phyloP scores from a whole-genome alignment of 2,113 vertebrate species.

The Alligator sinensis region DNA sequence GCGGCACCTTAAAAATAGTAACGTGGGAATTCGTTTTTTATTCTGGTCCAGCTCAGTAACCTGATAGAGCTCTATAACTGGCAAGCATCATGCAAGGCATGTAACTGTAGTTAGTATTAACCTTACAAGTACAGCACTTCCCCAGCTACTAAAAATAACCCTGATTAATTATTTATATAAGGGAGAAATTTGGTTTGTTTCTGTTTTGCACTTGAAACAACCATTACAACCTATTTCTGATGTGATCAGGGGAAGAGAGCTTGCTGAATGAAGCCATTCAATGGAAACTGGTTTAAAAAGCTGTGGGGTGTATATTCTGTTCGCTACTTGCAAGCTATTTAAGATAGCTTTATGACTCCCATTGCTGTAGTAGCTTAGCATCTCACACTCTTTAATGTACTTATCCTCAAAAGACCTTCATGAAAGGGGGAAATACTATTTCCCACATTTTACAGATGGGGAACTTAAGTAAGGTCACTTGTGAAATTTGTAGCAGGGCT shows the following conservation, averaged over 20 bases:
- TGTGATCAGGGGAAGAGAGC: neutral
- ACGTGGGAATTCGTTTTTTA: conserved; percentile 31
- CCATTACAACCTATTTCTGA: neutral
- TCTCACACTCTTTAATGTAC: neutral
- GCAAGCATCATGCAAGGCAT: conserved; percentile 37
- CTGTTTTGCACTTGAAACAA: neutral
- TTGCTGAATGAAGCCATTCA: neutral
- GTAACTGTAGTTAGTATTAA: neutral
- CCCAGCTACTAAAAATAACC: conserved; percentile 62
- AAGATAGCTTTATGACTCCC: accelerated
- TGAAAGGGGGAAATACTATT: neutral
- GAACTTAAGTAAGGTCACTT: neutral
- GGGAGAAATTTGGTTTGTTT: accelerated
- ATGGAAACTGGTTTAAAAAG: neutral
- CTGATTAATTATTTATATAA: neutral
- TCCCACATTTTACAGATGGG: neutral
- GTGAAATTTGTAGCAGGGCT: neutral
- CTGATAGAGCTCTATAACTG: conserved; percentile 24
- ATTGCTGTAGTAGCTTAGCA: neutral
- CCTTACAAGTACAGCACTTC: conserved; percentile 51
- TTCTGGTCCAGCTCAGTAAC: conserved; percentile 30
- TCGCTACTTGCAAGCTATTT: accelerated
- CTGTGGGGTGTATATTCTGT: neutral
- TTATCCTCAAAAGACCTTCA: neutral
- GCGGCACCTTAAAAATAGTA: conserved; percentile 55